These are phyloP conservation scores for Pachycephala philippinensis DNA, from an alignment of 2,113 vertebrate genomes.

Conservation along the genomic window DNA sequence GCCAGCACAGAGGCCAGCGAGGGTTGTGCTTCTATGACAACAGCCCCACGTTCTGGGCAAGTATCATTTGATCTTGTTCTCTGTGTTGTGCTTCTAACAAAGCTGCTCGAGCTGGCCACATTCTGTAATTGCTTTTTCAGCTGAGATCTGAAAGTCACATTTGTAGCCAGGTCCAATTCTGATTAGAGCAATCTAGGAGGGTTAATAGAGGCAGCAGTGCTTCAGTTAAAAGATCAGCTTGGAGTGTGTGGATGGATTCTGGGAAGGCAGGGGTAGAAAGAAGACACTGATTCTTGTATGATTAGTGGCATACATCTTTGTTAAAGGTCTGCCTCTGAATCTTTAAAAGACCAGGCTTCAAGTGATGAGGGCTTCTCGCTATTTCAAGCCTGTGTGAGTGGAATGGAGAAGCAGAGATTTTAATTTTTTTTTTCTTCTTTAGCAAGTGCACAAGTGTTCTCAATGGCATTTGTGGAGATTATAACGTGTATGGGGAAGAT, in stretches of 20 bases:
- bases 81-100: constrained; percentile 20
- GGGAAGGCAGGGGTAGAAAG: background rate
- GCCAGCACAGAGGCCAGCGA: background rate
- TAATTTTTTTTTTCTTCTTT: background rate
- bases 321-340: background rate
- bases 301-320: background rate
- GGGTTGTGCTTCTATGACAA: constrained; percentile 60
- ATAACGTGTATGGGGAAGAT: background rate
- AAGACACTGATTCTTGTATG: background rate
- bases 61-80: constrained; percentile 38
- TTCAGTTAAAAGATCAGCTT: background rate
- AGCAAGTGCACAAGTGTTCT: background rate
- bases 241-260: background rate
- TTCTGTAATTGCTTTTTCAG: constrained; percentile 51
- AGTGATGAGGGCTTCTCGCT: background rate
- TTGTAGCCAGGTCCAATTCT: constrained; percentile 5
- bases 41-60: background rate
- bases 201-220: constrained; percentile 20
- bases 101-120: background rate
- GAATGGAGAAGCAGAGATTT: background rate
- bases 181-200: constrained; percentile 6
- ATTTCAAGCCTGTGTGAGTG: background rate
- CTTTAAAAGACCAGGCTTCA: background rate
- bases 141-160: background rate
- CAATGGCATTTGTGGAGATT: background rate